These are phyloP conservation scores for Pogonomyrmex barbatus DNA, from an alignment of 1,140 invertebrate genomes.

Conservation along the genomic window DNA sequence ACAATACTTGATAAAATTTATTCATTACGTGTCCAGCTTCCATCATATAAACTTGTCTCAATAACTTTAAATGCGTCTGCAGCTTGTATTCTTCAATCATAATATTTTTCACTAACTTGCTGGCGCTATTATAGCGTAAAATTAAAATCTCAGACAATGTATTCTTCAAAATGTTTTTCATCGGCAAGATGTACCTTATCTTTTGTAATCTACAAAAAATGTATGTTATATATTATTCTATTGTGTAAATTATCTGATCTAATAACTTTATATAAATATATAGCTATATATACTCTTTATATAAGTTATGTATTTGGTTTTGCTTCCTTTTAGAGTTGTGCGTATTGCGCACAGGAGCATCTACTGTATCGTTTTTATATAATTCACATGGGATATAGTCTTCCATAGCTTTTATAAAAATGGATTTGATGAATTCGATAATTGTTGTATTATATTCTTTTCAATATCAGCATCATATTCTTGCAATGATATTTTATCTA, in stretches of 20 bases:
- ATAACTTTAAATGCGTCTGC: conserved; percentile 85
- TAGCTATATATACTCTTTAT: conserved; percentile 50
- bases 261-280: conserved; percentile 8
- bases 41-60: conserved; percentile 88
- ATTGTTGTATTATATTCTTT: conserved; percentile 79
- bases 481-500: conserved; percentile 57
- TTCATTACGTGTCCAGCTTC: conserved; percentile 88
- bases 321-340: neutral
- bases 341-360: conserved; percentile 50
- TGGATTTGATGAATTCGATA: conserved; percentile 81
- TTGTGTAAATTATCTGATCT: conserved; percentile 14
- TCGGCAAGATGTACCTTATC: conserved; percentile 78
- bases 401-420: conserved; percentile 84
- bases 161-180: conserved; percentile 83
- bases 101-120: conserved; percentile 86
- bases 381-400: conserved; percentile 76
- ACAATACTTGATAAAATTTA: conserved; percentile 88
- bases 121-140: conserved; percentile 84
- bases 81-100: conserved; percentile 86
- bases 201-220: conserved; percentile 74
- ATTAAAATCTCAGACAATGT: conserved; percentile 84
- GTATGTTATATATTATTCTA: conserved; percentile 28
- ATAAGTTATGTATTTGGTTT: conserved; percentile 52
- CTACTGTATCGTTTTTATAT: conserved; percentile 70
- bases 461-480: conserved; percentile 72